A percentile compares a stretch with the other conserved stretches of the same genome.
Conservation (phyloP, 2,797 vertebrate genomes). For the Cryptoprocta ferox region DNA sequence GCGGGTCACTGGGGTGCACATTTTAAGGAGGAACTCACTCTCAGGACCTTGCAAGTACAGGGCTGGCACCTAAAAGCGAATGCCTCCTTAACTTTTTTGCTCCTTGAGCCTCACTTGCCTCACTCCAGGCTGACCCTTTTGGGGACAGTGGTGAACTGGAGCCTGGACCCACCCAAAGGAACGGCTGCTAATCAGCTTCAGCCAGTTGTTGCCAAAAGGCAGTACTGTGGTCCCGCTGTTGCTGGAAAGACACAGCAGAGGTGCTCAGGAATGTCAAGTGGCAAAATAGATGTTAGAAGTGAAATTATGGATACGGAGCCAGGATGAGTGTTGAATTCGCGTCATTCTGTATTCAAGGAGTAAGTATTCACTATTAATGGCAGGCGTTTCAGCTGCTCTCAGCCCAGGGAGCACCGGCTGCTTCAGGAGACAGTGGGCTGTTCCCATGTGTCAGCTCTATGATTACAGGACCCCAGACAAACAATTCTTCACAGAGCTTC, state of each 20-base stretch:
- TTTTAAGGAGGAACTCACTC: not conserved
- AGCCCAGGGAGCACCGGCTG: not conserved
- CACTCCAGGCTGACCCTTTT: not conserved
- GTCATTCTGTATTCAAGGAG: not conserved
- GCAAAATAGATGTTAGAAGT: not conserved
- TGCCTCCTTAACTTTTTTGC: not conserved
- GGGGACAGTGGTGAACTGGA: not conserved
- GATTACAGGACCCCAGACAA: not conserved
- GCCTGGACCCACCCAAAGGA: not conserved
- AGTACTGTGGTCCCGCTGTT: not conserved
- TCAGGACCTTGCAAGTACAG: not conserved
- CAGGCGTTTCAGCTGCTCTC: not conserved
- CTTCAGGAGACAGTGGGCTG: not conserved
- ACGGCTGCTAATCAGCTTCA: not conserved
- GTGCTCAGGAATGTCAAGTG: not conserved
- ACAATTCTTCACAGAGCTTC: not conserved
- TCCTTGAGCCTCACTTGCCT: not conserved
- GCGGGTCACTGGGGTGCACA: not conserved
- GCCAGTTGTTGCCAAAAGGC: not conserved
- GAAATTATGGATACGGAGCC: not conserved
- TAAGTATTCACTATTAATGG: no score
- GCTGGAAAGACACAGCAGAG: not conserved
- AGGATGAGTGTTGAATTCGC: not conserved
- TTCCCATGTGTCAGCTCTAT: rapidly evolving
- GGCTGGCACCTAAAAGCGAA: not conserved